Conservation (phyloP, 1,140 invertebrate species). For the Triops longicaudatus region DNA sequence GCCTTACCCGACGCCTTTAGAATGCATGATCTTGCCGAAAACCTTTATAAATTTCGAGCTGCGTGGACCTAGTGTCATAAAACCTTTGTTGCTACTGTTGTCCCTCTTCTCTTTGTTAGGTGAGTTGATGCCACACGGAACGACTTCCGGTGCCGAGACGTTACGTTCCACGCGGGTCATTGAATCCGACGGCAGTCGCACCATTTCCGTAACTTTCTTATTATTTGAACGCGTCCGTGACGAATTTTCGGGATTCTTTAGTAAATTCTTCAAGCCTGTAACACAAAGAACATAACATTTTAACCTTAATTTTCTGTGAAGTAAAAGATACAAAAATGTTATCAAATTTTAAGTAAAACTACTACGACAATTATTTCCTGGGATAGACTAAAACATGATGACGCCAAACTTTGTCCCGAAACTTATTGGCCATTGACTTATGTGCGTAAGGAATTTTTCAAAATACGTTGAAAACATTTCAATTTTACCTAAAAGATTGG, state of each 20-base stretch:
- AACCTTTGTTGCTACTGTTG: constrained; percentile 42
- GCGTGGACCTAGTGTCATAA: constrained; percentile 71
- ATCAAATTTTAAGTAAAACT: too few relatives aligned
- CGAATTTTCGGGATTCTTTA: background rate
- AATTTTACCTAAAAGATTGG: constrained; percentile 58
- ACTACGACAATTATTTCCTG: too few relatives aligned
- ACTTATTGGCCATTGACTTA: too few relatives aligned
- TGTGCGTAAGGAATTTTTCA: too few relatives aligned
- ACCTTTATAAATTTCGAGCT: constrained; percentile 77
- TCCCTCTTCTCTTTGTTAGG: constrained; percentile 49
- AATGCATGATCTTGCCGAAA: constrained; percentile 68
- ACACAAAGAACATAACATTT: background rate
- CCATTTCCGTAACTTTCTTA: background rate
- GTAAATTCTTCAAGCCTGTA: background rate
- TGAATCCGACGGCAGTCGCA: background rate
- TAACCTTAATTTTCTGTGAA: too few relatives aligned
- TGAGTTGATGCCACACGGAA: constrained; percentile 31
- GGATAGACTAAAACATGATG: too few relatives aligned
- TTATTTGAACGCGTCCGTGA: background rate
- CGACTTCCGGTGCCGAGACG: constrained; percentile 9
- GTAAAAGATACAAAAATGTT: too few relatives aligned
- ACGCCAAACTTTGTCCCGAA: too few relatives aligned
- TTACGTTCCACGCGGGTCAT: background rate
- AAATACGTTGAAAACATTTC: background rate
- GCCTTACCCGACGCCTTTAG: constrained; percentile 23